Evolutionary conservation across 2,888 invertebrate genomes (phyloP).

Genomic region (Clanis bilineata): DNA sequence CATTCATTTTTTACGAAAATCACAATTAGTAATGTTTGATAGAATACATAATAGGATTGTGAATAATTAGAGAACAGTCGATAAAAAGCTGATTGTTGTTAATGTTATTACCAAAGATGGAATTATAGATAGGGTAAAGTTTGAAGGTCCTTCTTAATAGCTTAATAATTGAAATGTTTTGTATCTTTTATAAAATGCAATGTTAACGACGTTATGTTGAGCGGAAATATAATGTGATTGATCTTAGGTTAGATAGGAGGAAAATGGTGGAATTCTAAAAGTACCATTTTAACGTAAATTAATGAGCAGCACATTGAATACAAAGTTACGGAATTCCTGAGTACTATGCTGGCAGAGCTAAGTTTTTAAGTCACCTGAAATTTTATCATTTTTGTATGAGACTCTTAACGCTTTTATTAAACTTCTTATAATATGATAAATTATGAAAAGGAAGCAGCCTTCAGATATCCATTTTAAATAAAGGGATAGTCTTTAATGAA

Average conservation of each 20-base stretch:
- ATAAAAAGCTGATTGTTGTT: constrained; percentile 68
- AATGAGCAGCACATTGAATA: not conserved
- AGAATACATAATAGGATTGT: constrained; percentile 50
- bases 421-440: constrained; percentile 2
- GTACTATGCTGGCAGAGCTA: not conserved
- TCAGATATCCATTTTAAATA: not conserved
- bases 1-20: constrained; percentile 23
- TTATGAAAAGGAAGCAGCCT: not conserved
- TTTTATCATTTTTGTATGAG: constrained; percentile 9
- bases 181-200: constrained; percentile 77
- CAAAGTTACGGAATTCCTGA: not conserved
- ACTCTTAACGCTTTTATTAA: constrained; percentile 9
- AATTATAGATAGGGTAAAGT: constrained; percentile 60
- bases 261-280: constrained; percentile 15
- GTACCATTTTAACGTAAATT: constrained; percentile 5
- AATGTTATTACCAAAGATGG: constrained; percentile 79
- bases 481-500: not conserved
- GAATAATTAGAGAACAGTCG: constrained; percentile 55
- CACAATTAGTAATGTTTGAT: constrained; percentile 41
- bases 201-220: constrained; percentile 67
- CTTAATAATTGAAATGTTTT: constrained; percentile 74
- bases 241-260: constrained; percentile 49
- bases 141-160: constrained; percentile 64
- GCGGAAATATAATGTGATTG: constrained; percentile 72
- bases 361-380: constrained; percentile 3